Conservation (phyloP, 1,140 invertebrate species). For the Delia radicum region DNA sequence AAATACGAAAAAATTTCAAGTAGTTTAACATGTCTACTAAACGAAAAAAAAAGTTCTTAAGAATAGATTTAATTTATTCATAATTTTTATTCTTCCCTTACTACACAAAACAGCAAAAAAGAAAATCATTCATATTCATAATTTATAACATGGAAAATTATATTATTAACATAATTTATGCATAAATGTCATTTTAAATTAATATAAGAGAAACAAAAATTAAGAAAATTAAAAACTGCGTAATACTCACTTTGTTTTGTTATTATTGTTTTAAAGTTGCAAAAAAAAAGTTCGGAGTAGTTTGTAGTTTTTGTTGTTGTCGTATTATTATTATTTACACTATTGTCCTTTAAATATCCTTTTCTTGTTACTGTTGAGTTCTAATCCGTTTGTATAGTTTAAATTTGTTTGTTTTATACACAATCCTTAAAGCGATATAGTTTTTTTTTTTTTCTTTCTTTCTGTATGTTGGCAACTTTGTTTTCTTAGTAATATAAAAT, state of each 20-base stretch:
- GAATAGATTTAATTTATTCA: conserved; percentile 17
- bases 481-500: not conserved
- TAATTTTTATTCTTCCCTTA: not conserved
- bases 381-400: too few relatives aligned
- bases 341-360: conserved; percentile 38
- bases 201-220: not conserved
- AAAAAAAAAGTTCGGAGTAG: not conserved
- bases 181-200: conserved; percentile 43
- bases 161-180: conserved; percentile 55
- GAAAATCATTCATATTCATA: conserved; percentile 14
- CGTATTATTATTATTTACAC: conserved; percentile 30
- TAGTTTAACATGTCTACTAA: conserved; percentile 30
- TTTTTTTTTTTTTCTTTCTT: not conserved
- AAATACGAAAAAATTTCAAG: not conserved
- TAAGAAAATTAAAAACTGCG: not conserved
- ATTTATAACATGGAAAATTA: conserved; percentile 5
- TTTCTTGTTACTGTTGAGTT: not conserved
- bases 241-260: conserved; percentile 15
- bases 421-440: too few relatives aligned
- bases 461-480: too few relatives aligned
- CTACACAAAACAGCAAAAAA: not conserved
- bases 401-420: too few relatives aligned
- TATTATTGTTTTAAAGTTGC: not conserved
- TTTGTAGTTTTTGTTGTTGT: not conserved
- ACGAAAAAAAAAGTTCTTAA: not conserved